Conservation (phyloP, 2,113 vertebrate genomes). For the Cnemophilus loriae region DNA sequence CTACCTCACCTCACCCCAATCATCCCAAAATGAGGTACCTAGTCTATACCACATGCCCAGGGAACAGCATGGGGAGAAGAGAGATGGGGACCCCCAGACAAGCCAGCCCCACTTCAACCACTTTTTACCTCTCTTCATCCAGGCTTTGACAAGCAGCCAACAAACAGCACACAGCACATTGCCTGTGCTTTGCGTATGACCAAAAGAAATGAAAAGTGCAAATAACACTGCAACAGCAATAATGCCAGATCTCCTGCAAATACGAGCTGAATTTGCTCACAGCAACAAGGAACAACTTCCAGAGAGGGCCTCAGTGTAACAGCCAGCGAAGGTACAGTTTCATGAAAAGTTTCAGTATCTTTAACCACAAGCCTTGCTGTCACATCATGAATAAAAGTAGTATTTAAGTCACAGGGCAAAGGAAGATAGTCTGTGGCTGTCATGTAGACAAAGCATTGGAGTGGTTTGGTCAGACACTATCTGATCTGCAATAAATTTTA, state of each 20-base stretch:
- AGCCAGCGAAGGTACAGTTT: not conserved
- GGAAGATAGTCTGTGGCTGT: not conserved
- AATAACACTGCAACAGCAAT: not conserved
- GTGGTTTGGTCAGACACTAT: not conserved
- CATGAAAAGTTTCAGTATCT: not conserved
- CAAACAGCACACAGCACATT: not conserved
- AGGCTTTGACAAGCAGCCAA: not conserved
- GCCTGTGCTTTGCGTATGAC: not conserved
- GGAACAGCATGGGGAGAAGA: not conserved
- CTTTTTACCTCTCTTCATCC: not conserved
- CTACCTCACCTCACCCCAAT: not conserved
- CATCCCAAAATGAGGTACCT: not conserved
- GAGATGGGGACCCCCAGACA: not conserved
- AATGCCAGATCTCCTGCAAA: not conserved
- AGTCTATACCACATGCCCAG: fast-evolving
- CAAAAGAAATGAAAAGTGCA: not conserved
- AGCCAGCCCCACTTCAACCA: not conserved
- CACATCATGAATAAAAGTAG: not conserved
- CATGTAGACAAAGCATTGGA: not conserved
- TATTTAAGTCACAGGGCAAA: not conserved
- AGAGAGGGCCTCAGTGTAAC: not conserved
- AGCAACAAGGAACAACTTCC: not conserved
- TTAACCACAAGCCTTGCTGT: not conserved
- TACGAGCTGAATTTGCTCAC: not conserved
- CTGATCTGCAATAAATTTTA: not conserved